These are phyloP conservation scores for Mandrillus leucophaeus DNA, from an alignment of 2,113 vertebrate species.

Conservation along the genomic window DNA sequence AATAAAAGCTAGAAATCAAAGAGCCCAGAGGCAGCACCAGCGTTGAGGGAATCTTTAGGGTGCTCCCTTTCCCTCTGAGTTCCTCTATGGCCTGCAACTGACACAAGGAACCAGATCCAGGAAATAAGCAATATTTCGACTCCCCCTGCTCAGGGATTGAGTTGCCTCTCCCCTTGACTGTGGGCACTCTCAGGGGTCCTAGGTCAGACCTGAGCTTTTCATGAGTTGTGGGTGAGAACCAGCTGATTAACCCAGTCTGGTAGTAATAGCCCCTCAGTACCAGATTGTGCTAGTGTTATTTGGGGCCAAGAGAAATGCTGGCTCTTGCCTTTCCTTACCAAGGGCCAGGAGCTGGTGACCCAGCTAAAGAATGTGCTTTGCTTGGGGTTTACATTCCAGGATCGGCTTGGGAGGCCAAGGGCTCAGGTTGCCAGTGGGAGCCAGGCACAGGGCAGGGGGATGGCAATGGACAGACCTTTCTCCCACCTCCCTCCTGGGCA, in stretches of 20 bases:
- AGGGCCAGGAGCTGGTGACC: slow-evolving; percentile 58
- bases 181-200: neutral
- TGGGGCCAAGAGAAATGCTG: neutral
- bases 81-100: neutral
- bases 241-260: neutral
- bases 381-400: slow-evolving; percentile 66
- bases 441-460: slow-evolving; percentile 3
- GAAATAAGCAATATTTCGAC: neutral
- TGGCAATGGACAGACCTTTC: neutral
- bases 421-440: slow-evolving; percentile 44
- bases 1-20: neutral
- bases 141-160: neutral
- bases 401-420: slow-evolving; percentile 48
- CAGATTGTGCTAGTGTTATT: neutral
- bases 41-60: neutral
- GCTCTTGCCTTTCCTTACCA: neutral
- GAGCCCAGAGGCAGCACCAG: neutral
- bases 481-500: neutral
- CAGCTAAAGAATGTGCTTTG: slow-evolving; percentile 68
- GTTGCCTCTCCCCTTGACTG: neutral
- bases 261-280: neutral
- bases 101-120: neutral
- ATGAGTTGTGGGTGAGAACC: neutral
- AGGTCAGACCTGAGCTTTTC: neutral
- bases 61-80: neutral